These are phyloP conservation scores for Lobophora halterata DNA, from an alignment of 2,888 invertebrate genomes.

Conservation along the genomic window DNA sequence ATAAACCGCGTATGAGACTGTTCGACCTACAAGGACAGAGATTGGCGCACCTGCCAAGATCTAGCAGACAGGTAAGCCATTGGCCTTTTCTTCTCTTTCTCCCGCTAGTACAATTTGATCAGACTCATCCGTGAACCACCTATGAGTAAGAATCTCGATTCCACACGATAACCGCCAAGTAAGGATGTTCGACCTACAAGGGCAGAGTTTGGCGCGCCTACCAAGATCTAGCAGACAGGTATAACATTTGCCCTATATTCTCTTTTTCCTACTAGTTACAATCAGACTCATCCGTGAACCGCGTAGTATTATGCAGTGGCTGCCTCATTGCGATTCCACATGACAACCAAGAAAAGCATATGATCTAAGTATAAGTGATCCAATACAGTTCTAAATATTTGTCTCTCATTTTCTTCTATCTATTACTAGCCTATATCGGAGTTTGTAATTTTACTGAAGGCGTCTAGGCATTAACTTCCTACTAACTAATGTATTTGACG, in stretches of 20 bases:
- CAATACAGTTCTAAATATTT: too few relatives aligned
- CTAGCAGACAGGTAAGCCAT: conserved; percentile 87
- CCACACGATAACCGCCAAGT: conserved; percentile 99
- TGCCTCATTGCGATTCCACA: conserved; percentile 99
- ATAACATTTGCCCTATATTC: neutral
- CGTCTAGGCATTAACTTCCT: too few relatives aligned
- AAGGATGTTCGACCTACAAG: conserved; percentile 95
- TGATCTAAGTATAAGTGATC: too few relatives aligned
- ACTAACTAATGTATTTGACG: too few relatives aligned
- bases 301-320: conserved; percentile 93
- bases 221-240: conserved; percentile 95
- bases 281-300: conserved; percentile 97
- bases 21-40: conserved; percentile 97
- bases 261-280: conserved; percentile 95
- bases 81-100: too few relatives aligned
- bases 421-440: too few relatives aligned
- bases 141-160: conserved; percentile 97
- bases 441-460: too few relatives aligned
- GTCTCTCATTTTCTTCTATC: too few relatives aligned
- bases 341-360: conserved; percentile 97
- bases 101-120: conserved; percentile 97
- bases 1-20: too few relatives aligned
- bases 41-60: conserved; percentile 92
- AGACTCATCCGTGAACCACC: conserved; percentile 96
- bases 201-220: conserved; percentile 93